phyloP scores from a whole-genome alignment of 2,797 vertebrate species.

The Hippocampus kuda region DNA sequence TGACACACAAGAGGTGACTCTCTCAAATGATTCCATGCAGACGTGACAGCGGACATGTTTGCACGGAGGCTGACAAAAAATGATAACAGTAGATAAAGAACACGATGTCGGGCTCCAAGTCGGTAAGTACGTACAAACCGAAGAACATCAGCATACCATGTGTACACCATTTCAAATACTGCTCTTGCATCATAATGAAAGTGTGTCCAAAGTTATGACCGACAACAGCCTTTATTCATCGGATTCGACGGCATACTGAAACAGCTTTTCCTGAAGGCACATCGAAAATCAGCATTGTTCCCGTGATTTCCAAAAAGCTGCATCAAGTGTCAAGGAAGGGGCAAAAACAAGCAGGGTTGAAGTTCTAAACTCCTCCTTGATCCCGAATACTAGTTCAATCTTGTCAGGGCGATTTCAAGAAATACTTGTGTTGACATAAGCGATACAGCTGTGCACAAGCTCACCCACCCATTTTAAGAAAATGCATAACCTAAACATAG shows the following conservation, averaged over 20 bases:
- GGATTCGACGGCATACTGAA: not conserved
- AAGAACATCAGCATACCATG: not conserved
- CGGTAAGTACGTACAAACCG: not conserved
- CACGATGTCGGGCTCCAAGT: not conserved
- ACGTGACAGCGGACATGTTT: constrained; percentile 13
- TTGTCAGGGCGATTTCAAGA: not conserved
- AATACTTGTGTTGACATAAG: not conserved
- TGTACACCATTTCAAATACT: not conserved
- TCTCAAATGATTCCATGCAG: constrained; percentile 3
- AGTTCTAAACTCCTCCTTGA: not conserved
- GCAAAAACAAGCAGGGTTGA: not conserved
- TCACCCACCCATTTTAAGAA: not conserved
- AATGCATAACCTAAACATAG: not conserved
- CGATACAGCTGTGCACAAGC: not conserved
- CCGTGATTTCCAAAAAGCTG: not conserved
- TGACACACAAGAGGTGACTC: constrained; percentile 1
- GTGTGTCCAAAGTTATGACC: not conserved
- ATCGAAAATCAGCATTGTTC: not conserved
- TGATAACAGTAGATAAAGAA: constrained; percentile 2
- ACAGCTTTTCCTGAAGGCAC: not conserved
- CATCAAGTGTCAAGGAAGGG: too few species aligned
- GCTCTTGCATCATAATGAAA: not conserved
- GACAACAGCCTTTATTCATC: not conserved
- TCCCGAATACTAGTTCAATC: not conserved
- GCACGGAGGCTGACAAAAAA: constrained; percentile 5